Conservation (phyloP, 1,140 invertebrate genomes). For the Pogonomyrmex californicus region DNA sequence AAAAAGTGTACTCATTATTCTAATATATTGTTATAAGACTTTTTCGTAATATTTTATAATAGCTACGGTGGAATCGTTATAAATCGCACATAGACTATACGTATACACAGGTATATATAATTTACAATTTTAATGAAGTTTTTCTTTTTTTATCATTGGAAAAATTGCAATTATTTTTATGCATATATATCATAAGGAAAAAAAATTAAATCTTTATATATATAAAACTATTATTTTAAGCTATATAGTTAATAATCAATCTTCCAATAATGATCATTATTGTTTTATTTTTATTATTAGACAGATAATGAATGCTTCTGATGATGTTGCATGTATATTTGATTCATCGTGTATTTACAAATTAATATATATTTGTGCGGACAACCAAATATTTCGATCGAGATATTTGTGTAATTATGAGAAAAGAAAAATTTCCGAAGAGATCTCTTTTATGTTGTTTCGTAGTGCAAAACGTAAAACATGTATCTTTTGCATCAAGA, state of each 20-base stretch:
- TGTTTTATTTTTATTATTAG: slow-evolving; percentile 22
- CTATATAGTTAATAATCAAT: slow-evolving; percentile 1
- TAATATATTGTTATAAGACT: not conserved
- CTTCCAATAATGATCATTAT: slow-evolving; percentile 39
- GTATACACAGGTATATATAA: not conserved
- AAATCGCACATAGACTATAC: not conserved
- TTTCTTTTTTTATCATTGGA: slow-evolving; percentile 34
- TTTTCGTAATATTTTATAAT: slow-evolving; percentile 41
- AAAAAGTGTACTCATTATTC: slow-evolving; percentile 5
- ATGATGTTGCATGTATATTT: slow-evolving; percentile 17
- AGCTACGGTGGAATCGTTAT: not conserved
- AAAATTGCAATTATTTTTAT: slow-evolving; percentile 23
- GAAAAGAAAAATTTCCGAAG: slow-evolving; percentile 14
- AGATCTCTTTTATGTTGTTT: not conserved
- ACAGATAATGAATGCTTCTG: slow-evolving; percentile 65
- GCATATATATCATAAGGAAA: not conserved
- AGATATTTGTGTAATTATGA: slow-evolving; percentile 26
- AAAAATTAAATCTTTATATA: not conserved
- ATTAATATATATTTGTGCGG: slow-evolving; percentile 8
- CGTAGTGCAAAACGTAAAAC: not conserved
- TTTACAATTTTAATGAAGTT: slow-evolving; percentile 6
- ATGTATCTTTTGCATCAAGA: slow-evolving; percentile 26
- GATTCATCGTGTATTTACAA: slow-evolving; percentile 1
- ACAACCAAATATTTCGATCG: not conserved
- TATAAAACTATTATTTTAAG: slow-evolving; percentile 33